Evolutionary conservation across 1,140 invertebrate genomes (phyloP).

Genomic region (Orchesella cincta): DNA sequence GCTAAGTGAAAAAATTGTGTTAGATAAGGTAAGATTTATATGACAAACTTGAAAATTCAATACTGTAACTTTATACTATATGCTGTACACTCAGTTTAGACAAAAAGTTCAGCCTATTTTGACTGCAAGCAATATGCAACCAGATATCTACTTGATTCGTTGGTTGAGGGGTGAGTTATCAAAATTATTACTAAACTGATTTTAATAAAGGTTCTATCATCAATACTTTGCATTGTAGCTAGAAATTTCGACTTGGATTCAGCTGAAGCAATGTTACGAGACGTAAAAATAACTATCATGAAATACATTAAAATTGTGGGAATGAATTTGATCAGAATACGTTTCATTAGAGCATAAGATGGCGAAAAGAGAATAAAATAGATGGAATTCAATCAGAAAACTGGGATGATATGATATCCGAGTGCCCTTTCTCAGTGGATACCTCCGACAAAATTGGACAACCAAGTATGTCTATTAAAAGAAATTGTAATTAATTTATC

Average conservation of each 20-base stretch:
- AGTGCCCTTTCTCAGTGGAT: neutral
- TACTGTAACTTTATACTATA: neutral
- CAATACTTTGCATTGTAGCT: neutral
- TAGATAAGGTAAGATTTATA: neutral
- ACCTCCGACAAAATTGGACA: neutral
- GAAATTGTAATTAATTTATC: too few relatives aligned
- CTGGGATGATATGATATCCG: neutral
- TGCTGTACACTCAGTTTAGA: too few relatives aligned
- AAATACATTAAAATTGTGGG: too few relatives aligned
- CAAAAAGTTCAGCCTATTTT: neutral
- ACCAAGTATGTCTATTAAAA: slow-evolving; percentile 12
- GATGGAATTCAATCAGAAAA: slow-evolving; percentile 4
- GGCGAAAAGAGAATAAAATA: slow-evolving; percentile 22
- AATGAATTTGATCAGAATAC: too few relatives aligned
- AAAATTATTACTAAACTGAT: neutral
- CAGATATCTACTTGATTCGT: slow-evolving; percentile 5
- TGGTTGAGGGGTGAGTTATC: slow-evolving; percentile 4
- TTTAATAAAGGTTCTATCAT: neutral
- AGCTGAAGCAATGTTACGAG: neutral
- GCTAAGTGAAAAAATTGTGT: neutral
- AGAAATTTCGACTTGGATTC: neutral
- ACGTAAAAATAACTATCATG: too few relatives aligned
- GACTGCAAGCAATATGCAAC: neutral
- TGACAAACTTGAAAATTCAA: neutral
- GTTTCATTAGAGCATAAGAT: neutral